Percentiles rank a stretch among this genome's conserved stretches.
phyloP scores from a whole-genome alignment of 2,113 vertebrate species.

The Corythaeola cristata region DNA sequence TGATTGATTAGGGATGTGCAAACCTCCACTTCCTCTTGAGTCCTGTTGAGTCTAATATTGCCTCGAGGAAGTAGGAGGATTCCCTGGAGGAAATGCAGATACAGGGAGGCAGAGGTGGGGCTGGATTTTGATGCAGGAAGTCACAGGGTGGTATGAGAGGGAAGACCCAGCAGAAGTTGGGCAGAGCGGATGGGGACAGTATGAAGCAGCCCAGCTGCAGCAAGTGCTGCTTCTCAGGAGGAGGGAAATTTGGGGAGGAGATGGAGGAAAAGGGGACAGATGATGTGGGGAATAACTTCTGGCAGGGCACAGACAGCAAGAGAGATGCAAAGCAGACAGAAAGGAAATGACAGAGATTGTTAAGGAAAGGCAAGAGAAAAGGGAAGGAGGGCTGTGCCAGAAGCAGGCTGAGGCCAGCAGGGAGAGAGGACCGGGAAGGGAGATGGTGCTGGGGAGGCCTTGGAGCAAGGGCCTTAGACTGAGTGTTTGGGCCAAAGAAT shows the following conservation, averaged over 20 bases:
- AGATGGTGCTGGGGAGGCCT: not conserved
- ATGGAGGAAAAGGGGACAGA: not conserved
- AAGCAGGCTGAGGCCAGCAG: not conserved
- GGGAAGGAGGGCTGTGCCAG: not conserved
- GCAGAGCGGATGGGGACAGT: not conserved
- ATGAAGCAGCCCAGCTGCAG: not conserved
- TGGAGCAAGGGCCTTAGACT: not conserved
- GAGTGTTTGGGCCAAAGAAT: not conserved
- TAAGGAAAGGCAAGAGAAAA: not conserved
- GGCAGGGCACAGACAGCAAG: not conserved
- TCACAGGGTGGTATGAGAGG: not conserved
- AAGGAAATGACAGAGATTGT: not conserved
- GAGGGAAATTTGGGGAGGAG: not conserved
- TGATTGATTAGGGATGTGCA: not conserved
- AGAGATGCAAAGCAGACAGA: not conserved
- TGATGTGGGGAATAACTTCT: not conserved
- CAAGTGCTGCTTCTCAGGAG: rapidly evolving
- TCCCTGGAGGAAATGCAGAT: not conserved
- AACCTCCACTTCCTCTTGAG: not conserved
- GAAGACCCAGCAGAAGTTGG: not conserved
- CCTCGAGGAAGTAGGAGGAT: not conserved
- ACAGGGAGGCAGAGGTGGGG: not conserved
- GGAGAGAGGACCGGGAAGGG: not conserved
- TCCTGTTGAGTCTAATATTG: not conserved
- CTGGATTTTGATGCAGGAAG: not conserved